A percentile compares a stretch with the other conserved stretches of the same genome.
Conservation (phyloP, 2,888 invertebrate genomes). For the Coecobrya sp. region DNA sequence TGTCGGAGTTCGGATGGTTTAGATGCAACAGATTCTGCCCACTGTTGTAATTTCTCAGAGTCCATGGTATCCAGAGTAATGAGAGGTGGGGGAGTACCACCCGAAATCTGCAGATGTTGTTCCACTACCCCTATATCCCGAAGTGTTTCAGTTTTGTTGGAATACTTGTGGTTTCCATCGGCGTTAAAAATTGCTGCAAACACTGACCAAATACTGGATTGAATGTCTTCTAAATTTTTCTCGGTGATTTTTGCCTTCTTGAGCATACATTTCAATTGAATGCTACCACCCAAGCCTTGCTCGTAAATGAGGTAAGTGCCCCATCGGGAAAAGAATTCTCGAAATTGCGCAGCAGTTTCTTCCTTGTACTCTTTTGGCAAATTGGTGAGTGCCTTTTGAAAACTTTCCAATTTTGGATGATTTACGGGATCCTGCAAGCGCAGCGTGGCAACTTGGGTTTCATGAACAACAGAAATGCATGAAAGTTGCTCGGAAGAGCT, state of each 20-base stretch:
- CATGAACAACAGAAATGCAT: background rate
- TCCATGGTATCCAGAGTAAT: background rate
- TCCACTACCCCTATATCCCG: background rate
- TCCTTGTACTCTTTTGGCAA: background rate
- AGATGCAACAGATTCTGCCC: background rate
- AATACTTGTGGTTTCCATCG: background rate
- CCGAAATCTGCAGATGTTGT: background rate
- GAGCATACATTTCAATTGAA: conserved; percentile 20
- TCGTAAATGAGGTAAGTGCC: conserved; percentile 57
- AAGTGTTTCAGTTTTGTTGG: background rate
- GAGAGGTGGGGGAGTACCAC: background rate
- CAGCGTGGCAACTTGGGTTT: background rate
- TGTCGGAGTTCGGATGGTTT: background rate
- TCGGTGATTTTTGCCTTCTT: background rate
- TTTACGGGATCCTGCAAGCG: background rate
- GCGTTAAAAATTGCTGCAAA: background rate
- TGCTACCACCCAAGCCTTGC: conserved; percentile 38
- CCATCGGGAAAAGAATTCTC: conserved; percentile 51
- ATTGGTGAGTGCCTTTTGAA: background rate
- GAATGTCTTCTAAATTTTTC: background rate
- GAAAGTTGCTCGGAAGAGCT: background rate
- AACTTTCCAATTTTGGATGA: background rate
- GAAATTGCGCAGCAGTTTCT: background rate
- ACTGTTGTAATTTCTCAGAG: background rate
- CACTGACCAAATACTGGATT: background rate